These are phyloP conservation scores for Paguma larvata DNA, from an alignment of 2,797 vertebrate genomes.

Conservation along the genomic window DNA sequence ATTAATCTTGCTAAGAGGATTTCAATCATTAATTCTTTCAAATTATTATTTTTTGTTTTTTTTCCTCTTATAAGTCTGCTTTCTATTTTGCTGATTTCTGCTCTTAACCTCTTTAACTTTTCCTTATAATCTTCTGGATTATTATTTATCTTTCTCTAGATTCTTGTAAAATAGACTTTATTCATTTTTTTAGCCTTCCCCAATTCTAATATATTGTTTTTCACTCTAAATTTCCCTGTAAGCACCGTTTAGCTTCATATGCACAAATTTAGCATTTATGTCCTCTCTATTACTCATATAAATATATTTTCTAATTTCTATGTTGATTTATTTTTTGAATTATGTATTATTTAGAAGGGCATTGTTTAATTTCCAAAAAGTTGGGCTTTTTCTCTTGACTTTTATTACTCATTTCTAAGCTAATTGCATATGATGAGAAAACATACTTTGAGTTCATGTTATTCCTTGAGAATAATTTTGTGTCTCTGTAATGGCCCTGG, in stretches of 20 bases:
- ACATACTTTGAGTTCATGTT: background rate
- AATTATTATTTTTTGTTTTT: background rate
- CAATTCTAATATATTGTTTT: background rate
- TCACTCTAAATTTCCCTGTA: background rate
- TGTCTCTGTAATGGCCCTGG: too few species aligned
- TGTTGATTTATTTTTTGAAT: background rate
- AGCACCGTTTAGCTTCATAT: background rate
- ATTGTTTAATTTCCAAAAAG: background rate
- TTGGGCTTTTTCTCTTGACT: background rate
- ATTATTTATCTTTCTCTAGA: background rate
- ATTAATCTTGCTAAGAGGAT: background rate
- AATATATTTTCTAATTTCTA: background rate
- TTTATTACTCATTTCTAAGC: background rate
- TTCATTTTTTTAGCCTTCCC: background rate
- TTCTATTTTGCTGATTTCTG: background rate
- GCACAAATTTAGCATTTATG: background rate
- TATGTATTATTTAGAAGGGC: background rate
- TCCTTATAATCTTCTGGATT: background rate
- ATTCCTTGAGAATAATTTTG: background rate
- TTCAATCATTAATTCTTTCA: background rate
- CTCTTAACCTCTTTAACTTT: background rate
- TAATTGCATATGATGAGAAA: background rate
- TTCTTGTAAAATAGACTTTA: background rate
- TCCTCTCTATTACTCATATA: background rate
- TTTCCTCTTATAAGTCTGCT: background rate